A percentile compares a stretch with the other conserved stretches of the same genome.
Evolutionary conservation across 2,888 invertebrate genomes (phyloP).

Genomic region (Hirtodrosophila cameraria): DNA sequence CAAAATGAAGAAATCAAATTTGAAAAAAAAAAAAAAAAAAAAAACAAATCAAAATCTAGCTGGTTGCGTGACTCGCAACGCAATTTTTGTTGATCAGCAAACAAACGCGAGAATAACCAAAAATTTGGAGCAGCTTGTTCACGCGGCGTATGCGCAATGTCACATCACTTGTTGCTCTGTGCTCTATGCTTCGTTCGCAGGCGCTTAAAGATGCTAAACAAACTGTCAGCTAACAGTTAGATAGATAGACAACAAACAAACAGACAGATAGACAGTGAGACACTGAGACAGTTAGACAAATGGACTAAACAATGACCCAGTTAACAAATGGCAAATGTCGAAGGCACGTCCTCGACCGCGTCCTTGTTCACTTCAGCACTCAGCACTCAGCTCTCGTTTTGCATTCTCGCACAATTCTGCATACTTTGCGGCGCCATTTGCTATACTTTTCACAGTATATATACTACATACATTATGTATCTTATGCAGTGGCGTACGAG

Average conservation of each 20-base stretch:
- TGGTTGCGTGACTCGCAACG: conserved; percentile 42
- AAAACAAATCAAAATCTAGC: conserved; percentile 33
- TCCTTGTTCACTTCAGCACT: conserved; percentile 35
- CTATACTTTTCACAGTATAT: too few relatives aligned
- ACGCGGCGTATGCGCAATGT: conserved; percentile 36
- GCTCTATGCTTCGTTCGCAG: too few relatives aligned
- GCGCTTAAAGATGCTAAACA: background rate
- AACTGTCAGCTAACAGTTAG: background rate
- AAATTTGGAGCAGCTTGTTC: too few relatives aligned
- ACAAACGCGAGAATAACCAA: too few relatives aligned
- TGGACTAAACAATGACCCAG: conserved; percentile 30
- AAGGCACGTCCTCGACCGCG: conserved; percentile 35
- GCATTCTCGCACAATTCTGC: conserved; percentile 21
- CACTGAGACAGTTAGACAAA: background rate
- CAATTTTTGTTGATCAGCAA: conserved; percentile 7
- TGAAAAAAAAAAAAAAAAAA: conserved; percentile 5
- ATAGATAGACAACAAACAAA: background rate
- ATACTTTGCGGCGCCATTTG: conserved; percentile 40
- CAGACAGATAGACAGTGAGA: background rate
- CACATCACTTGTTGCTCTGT: conserved; percentile 28
- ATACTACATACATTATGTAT: too few relatives aligned
- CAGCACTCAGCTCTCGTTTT: background rate
- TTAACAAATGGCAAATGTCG: conserved; percentile 49
- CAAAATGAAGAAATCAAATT: conserved; percentile 7
- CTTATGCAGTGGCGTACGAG: too few relatives aligned